Evolutionary conservation across 1,140 invertebrate genomes (phyloP).

Genomic region (Vollenhovia emeryi): DNA sequence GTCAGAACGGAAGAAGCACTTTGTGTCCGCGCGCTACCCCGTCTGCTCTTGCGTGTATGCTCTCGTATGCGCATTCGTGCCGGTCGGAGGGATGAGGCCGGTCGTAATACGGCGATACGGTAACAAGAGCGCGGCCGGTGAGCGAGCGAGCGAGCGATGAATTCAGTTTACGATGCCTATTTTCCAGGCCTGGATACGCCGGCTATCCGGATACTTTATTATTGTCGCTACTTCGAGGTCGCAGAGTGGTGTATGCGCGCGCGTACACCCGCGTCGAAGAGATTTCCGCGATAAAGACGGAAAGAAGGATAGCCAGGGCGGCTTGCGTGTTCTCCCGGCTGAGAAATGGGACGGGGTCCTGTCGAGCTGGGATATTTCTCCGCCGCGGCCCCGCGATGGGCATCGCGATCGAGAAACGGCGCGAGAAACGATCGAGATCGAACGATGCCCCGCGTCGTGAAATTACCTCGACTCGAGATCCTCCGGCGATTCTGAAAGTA

Average conservation of each 20-base stretch:
- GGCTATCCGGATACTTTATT: constrained; percentile 71
- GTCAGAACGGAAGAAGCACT: constrained; percentile 21
- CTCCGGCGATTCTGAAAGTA: not conserved
- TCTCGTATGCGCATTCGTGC: not conserved
- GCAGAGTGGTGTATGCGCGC: constrained; percentile 29
- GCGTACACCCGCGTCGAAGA: constrained; percentile 20
- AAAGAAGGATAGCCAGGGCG: constrained; percentile 28
- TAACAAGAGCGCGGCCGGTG: constrained; percentile 61
- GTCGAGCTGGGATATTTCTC: constrained; percentile 49
- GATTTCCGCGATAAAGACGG: constrained; percentile 32
- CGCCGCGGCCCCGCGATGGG: not conserved
- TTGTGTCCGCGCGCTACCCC: constrained; percentile 19
- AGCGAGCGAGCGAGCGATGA: constrained; percentile 61
- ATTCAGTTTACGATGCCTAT: constrained; percentile 75
- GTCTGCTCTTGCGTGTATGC: not conserved
- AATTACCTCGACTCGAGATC: constrained; percentile 19
- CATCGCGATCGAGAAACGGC: constrained; percentile 6
- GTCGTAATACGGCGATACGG: constrained; percentile 65
- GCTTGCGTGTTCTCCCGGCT: not conserved
- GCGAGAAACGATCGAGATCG: constrained; percentile 10
- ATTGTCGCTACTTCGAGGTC: constrained; percentile 65
- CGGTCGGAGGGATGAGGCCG: constrained; percentile 21
- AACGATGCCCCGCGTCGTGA: constrained; percentile 1
- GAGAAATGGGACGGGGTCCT: constrained; percentile 18
- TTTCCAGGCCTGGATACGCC: constrained; percentile 61